Base-by-base conservation (phyloP, 2,113 vertebrate genomes). In the Apus apus region DNA sequence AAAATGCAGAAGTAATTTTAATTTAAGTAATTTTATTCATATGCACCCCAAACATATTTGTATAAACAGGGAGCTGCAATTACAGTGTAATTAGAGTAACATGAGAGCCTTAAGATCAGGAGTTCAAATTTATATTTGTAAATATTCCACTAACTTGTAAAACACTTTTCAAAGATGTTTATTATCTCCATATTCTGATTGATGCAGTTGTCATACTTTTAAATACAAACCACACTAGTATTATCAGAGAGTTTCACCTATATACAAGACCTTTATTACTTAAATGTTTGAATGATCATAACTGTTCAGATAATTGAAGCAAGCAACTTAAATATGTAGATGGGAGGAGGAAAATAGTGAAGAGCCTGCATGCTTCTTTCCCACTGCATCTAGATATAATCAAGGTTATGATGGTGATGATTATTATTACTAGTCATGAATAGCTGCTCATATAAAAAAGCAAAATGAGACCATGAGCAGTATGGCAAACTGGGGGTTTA, bases 111-210 rank as follows among this genome's bases (percentile, higher is more conserved):
- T 75, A 72, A 84, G 93, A 92, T 95, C 85, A 96, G 34, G 72
- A 95, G 92, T 92, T 96, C 79, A 93, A 88, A 93, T 95, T 78
- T 92, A 68, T 81, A 92, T 96, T 96, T 95, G 88, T 95, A 96
- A 96, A 96, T 91, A 87, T 82, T 92, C 79, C 46, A 75, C 79
- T 57, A 53, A 89, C 85, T 93, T 96, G 76, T 92, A 90, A 94
- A 92, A 61, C 50, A 66, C 65, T 95, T 65, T 95, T 88, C 93
- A 90, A 90, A 94, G 85, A 71, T 81, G 92, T 96, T 96, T 94
- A 93, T 87, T 94, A 79, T 95, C 79, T 89, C 57, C 11, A 32
- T 78, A 84, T 95, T 93, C 79, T 97, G 90, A 93, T 68, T 96
- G 92, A 93, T 97, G 83, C 82, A 36, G n/a, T 74, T 92, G 83